Conservation (phyloP, 2,797 vertebrate genomes). For the Lateolabrax maculatus region DNA sequence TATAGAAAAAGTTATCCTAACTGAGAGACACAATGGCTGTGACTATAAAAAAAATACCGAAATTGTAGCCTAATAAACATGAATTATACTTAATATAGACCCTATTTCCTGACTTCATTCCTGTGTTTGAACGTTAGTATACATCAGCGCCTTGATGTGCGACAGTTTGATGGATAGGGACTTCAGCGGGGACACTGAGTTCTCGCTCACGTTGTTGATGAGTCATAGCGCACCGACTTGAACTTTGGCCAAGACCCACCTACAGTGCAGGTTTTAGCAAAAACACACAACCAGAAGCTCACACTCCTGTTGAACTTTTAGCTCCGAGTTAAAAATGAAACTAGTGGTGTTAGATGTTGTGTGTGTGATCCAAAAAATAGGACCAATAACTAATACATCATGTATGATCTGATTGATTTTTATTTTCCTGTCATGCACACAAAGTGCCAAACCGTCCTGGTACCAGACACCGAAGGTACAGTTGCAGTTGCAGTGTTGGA, state of each 20-base stretch:
- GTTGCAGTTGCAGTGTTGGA: no score
- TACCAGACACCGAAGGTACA: no score
- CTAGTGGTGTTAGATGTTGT: no score
- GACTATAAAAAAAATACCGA: background rate
- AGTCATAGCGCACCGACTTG: constrained; percentile 35
- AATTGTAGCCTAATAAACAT: background rate
- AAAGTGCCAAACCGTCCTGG: no score
- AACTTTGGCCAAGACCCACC: constrained; percentile 61
- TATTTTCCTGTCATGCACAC: no score
- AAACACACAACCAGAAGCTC: constrained; percentile 25
- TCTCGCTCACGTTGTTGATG: constrained; percentile 33
- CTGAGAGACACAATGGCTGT: background rate
- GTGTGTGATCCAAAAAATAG: no score
- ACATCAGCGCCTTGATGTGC: background rate
- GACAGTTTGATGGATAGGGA: constrained; percentile 17
- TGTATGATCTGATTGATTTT: no score
- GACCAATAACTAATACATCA: no score
- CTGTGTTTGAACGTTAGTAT: background rate
- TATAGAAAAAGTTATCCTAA: background rate
- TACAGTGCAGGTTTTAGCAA: background rate
- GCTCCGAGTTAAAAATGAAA: background rate
- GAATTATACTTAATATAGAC: background rate
- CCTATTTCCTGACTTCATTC: background rate
- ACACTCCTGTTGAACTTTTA: constrained; percentile 8
- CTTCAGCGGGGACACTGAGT: constrained; percentile 11